phyloP scores from a whole-genome alignment of 30 jellyfish, hydroid and myxozoan genomes.

The Chrysaora quinquecirrha region DNA sequence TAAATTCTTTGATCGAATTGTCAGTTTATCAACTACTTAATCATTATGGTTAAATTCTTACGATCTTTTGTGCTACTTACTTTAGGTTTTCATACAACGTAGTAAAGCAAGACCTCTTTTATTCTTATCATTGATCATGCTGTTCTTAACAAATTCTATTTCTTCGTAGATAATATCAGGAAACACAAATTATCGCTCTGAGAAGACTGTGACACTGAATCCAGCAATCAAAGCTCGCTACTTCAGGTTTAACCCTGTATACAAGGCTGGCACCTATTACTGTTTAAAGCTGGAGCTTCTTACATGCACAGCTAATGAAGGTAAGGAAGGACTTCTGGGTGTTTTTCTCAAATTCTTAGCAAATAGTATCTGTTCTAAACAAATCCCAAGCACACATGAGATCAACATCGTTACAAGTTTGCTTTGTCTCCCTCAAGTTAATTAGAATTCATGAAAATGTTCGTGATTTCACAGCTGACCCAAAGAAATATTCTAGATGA shows the following conservation, averaged over 20 bases:
- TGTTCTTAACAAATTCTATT: neutral
- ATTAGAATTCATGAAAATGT: neutral
- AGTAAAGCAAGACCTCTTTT: too few species aligned
- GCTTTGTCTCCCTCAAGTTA: too few species aligned
- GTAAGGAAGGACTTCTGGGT: constrained; percentile 4
- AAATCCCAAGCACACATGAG: neutral
- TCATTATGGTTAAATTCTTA: too few species aligned
- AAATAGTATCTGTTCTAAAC: neutral
- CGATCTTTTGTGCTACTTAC: too few species aligned
- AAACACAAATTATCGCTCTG: neutral
- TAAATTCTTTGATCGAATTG: too few species aligned
- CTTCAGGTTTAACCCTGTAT: constrained; percentile 11
- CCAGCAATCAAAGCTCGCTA: constrained; percentile 16
- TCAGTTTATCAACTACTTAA: too few species aligned
- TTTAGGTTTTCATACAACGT: too few species aligned
- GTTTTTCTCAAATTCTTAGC: neutral
- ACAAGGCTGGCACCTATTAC: neutral
- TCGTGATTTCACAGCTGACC: neutral
- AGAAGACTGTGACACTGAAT: neutral
- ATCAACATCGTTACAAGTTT: neutral
- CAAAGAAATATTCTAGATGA: neutral
- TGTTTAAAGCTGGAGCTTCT: constrained; percentile 44
- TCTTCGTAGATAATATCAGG: neutral
- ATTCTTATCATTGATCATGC: neutral
- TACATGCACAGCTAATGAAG: constrained; percentile 57